Evolutionary conservation across 2,888 invertebrate genomes (phyloP), one percentile per base, ranked within the genome.

Genomic region (Thymelicus acteon): DNA sequence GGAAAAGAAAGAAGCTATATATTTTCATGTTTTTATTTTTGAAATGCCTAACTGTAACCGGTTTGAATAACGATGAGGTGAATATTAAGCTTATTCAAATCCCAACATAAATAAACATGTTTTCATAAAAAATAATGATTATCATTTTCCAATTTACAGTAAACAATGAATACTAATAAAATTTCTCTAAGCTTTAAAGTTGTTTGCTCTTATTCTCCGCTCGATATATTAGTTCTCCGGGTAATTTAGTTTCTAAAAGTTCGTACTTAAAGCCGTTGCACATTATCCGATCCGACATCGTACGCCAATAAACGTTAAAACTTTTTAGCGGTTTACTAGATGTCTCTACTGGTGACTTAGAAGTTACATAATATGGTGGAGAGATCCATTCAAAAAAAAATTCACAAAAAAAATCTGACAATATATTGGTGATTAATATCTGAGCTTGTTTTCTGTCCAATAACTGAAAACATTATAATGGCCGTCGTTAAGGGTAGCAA

Each of bases 271-370:
- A 57, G 31, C 57, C 37, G 37, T 37, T 57, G 31, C 57, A 31
- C 57, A 37, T 57, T 37, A n/a, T 57, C 37, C 57, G 57, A 57
- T 52, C 52, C 52, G 52, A 52, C 37, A 57, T 24, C 54, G 54
- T 24, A 54, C 7, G 24, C 57, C 2, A 7, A 31, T 57, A 37
- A 57, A 57, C 3, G 52, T 52, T 52, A 7, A 8, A 52, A 52
- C 19, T 52, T 52, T 19, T 19, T 52, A 6, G 52, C 8, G 15
- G 19, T 7, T 52, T 1, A 2, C 15, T 52, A 52, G 49, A 52
- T 0, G 19, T 52, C 7, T 52, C 7, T 15, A 19, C 49, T 52
- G 19, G 52, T n/a, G 0, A 52, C 19, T 15, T 2, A 7, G 7
- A 52, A 48, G 2, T n/a, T 48, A 10, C n/a, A n/a, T n/a, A 5